These are phyloP conservation scores for Homarus gammarus DNA, from an alignment of 2,888 invertebrate genomes.

Conservation along the genomic window DNA sequence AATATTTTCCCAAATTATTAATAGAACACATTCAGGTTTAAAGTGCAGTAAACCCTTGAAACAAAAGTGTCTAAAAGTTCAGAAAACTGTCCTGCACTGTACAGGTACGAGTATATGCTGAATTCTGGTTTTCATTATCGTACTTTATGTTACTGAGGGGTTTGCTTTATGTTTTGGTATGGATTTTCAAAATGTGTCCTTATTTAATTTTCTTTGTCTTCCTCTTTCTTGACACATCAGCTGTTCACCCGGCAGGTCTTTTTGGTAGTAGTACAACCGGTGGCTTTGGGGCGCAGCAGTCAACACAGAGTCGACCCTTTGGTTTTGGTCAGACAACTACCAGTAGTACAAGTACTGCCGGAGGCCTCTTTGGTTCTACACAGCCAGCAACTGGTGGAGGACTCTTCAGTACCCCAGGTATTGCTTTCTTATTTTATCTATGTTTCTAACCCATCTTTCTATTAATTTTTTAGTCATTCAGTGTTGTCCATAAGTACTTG, in stretches of 20 bases:
- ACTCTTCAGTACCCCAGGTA: slow-evolving; percentile 31
- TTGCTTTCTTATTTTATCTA: background rate
- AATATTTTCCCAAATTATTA: too few species aligned
- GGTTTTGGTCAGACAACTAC: slow-evolving; percentile 73
- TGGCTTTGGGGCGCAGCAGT: slow-evolving; percentile 65
- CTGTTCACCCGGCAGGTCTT: slow-evolving; percentile 57
- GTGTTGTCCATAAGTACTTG: background rate
- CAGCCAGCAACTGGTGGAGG: slow-evolving; percentile 52
- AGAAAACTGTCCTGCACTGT: too few species aligned
- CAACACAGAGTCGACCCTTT: slow-evolving; percentile 65
- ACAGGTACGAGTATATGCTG: too few species aligned
- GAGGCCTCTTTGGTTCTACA: slow-evolving; percentile 57
- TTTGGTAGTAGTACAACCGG: slow-evolving; percentile 57
- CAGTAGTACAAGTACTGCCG: slow-evolving; percentile 65
- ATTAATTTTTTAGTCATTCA: background rate
- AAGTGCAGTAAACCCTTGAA: too few species aligned
- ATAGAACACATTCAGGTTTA: too few species aligned
- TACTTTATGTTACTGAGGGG: too few species aligned
- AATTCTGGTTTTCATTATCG: too few species aligned
- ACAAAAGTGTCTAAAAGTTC: too few species aligned
- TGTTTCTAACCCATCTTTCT: background rate
- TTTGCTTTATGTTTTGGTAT: too few species aligned
- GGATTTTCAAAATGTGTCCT: too few species aligned
- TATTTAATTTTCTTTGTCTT: too few species aligned
- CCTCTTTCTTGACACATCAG: too few species aligned